Percentiles rank a stretch among this genome's conserved stretches.
These are phyloP conservation scores for Tupaia chinensis DNA, from an alignment of 2,113 vertebrate species.

Conservation along the genomic window DNA sequence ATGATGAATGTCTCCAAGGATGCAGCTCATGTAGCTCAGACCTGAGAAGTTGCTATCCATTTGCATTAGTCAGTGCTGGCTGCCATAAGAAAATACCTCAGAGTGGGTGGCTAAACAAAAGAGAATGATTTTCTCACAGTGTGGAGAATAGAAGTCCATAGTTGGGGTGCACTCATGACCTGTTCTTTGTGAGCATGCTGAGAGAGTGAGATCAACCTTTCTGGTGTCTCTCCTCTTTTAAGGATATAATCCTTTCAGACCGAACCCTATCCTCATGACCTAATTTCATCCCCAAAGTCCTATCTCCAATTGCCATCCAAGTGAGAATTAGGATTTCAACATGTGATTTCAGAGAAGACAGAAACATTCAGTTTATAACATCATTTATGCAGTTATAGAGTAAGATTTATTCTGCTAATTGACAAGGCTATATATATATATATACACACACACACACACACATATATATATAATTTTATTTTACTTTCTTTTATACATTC, in stretches of 20 bases:
- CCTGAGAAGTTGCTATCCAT: neutral
- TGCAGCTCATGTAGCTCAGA: neutral
- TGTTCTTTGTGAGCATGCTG: neutral
- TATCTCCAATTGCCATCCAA: no score
- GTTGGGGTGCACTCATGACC: neutral
- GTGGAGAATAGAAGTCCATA: neutral
- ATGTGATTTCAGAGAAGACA: no score
- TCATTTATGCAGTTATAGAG: neutral
- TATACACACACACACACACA: no score
- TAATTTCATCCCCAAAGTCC: neutral
- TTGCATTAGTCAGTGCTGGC: neutral
- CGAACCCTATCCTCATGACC: neutral
- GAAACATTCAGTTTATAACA: neutral
- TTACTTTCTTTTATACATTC: no score
- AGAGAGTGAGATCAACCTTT: no score
- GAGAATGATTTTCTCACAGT: neutral
- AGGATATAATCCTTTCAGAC: neutral
- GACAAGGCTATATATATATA: neutral
- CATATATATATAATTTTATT: no score
- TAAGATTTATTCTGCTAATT: neutral
- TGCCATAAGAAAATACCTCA: neutral
- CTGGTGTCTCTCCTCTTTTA: neutral
- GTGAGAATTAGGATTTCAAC: no score
- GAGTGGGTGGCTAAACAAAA: neutral
- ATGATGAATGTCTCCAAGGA: neutral